Conservation (phyloP, 2,888 invertebrate species). For the Euplagia quadripunctaria region DNA sequence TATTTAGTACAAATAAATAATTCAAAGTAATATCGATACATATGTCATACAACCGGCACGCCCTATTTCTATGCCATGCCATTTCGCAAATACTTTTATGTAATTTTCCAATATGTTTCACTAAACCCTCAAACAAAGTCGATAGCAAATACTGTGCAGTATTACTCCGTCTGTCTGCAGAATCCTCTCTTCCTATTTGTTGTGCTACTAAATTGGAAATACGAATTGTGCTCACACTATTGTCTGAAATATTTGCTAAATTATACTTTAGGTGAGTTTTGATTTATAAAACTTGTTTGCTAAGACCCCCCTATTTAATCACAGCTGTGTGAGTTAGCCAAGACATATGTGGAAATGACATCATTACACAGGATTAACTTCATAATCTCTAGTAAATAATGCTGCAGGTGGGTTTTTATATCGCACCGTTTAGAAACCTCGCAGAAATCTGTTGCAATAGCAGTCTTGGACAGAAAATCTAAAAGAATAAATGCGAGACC, state of each 20-base stretch:
- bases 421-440: too few relatives aligned
- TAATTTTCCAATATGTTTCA: conserved; percentile 19
- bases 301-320: not conserved
- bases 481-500: too few relatives aligned
- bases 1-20: too few relatives aligned
- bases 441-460: too few relatives aligned
- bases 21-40: too few relatives aligned
- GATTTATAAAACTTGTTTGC: not conserved
- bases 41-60: too few relatives aligned
- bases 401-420: too few relatives aligned
- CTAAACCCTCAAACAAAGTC: conserved; percentile 21
- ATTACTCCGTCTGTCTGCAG: not conserved
- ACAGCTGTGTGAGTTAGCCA: too few relatives aligned
- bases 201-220: not conserved
- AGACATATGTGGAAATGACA: too few relatives aligned
- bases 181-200: not conserved
- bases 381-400: too few relatives aligned
- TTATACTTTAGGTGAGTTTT: not conserved
- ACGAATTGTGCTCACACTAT: not conserved
- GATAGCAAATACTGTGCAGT: conserved; percentile 39
- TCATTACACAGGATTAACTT: too few relatives aligned
- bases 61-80: not conserved
- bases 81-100: conserved; percentile 6
- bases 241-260: not conserved
- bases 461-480: too few relatives aligned